Base-by-base conservation (phyloP, 1,140 invertebrate genomes). In the Achatina immaculata region DNA sequence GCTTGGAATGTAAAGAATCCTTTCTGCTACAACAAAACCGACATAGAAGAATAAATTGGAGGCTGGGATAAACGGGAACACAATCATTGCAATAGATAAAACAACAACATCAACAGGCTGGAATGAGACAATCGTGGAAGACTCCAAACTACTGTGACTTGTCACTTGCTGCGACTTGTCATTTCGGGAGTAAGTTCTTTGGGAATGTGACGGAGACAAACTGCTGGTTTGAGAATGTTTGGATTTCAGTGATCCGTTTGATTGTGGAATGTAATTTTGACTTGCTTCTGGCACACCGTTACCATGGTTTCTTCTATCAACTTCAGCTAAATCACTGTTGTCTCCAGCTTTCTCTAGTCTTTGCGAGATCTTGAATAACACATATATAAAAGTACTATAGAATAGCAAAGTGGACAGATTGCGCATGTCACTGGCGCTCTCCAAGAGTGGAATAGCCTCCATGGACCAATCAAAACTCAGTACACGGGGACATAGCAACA, bases 401-500 rank as follows among this genome's bases (percentile, higher is more conserved):
- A 96, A 94, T 0, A 92, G 90, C 3, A 97, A 16, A 0, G 96
- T 98, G 9, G 94, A 94, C 21, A 97, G 81, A 93, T 98, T 98
- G 45, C 98, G 93, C 0, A 92, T 86, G 92, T 99, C 98, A 0
- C 92, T 84, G 84, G 96, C 93, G 43, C 94, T 94, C 83, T 95
- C 94, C 31, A 99, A 93, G n/a, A 99, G 90, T 0, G 97, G 96
- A 81, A 99, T 95, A 34, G 97, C 97, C 40, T 96, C 96, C 98
- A 99, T 99, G 51, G 97, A 99, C 97, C 97, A 99, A 92, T 99
- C 98, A 91, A 97, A 99, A 92, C 97, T 98, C 24, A 99, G 93
- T 86, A 96, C 94, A 85, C 94, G 95, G 21, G 97, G 97, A 90
- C 97, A 95, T 40, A 98, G 92, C 68, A 99, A 92, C 65, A 99